Evolutionary conservation across 2,888 invertebrate genomes (phyloP), one percentile per base, ranked within the genome.

Genomic region (Anoncus sp.): DNA sequence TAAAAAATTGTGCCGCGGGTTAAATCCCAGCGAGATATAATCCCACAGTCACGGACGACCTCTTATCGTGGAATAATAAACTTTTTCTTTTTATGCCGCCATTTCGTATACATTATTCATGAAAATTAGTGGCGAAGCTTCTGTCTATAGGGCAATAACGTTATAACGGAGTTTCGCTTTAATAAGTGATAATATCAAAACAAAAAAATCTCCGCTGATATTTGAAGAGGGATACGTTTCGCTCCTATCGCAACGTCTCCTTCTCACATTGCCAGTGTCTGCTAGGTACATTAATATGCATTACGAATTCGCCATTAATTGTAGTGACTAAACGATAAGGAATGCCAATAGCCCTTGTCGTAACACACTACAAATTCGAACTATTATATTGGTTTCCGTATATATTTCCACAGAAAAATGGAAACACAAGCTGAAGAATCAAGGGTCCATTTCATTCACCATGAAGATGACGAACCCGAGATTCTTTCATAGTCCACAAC

Each of bases 61-160:
- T 47, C 66, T 65, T 49, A 66, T 66, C 70, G 70, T 27, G 47
- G 66, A 60, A 60, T 78, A 75, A 78, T 74, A 78, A 78, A 71
- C 53, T 6, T 31, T 73, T 40, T 74, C 70, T 60, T 51, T 40
- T 22, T 10, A 47, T 49, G 35, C 49, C n/a, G 16, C 66, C 47
- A 22, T 20, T 10, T 9, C 38, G 35, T 18, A 78, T 78, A 60
- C 65, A 78, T 78, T 78, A 78, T 78, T 75, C 78, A 78, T 78
- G 70, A 60, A 70, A 66, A 74, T 78, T 78, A 70, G 66, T 55
- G 38, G 47, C 31, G 60, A 74, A 62, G 65, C 60, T 66, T 74
- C 70, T 66, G 70, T 66, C 74, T 60, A 70, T 38, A 38, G 38
- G 38, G 10, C 38, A 38, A 38, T 38, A 12, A 38, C 38, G 7